phyloP scores from a whole-genome alignment of 2,113 vertebrate species.

The Chloropsis hardwickii region DNA sequence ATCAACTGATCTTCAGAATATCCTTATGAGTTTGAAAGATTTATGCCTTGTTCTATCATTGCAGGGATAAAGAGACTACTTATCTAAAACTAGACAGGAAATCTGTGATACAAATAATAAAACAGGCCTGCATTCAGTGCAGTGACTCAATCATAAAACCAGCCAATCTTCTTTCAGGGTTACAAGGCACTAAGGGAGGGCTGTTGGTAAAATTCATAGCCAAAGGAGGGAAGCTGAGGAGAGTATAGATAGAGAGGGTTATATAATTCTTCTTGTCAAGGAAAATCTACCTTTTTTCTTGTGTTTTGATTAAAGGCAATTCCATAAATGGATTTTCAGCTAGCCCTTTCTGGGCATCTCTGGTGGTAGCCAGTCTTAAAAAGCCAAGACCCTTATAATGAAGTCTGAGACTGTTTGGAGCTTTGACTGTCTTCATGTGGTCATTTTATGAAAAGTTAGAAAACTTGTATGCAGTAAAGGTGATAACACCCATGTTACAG shows the following conservation, averaged over 20 bases:
- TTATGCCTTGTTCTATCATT: not conserved
- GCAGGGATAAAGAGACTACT: not conserved
- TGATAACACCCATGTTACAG: not conserved
- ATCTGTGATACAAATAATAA: not conserved
- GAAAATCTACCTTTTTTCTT: not conserved
- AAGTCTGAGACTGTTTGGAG: not conserved
- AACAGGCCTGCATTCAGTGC: not conserved
- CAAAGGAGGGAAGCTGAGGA: not conserved
- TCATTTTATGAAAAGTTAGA: not conserved
- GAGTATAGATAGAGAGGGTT: not conserved
- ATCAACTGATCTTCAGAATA: slow-evolving; percentile 34
- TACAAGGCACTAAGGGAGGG: not conserved
- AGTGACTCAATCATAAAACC: not conserved
- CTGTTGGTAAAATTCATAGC: not conserved
- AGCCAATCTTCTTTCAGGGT: not conserved
- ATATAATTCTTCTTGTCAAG: not conserved
- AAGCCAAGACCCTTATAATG: not conserved
- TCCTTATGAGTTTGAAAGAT: not conserved
- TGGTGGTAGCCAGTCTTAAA: not conserved
- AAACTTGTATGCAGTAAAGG: not conserved
- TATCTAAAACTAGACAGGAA: not conserved
- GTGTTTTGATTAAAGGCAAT: not conserved
- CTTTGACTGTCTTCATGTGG: not conserved
- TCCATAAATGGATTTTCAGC: not conserved
- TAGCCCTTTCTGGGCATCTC: not conserved